Conservation (phyloP, 2,113 vertebrate genomes). For the Podilymbus podiceps region DNA sequence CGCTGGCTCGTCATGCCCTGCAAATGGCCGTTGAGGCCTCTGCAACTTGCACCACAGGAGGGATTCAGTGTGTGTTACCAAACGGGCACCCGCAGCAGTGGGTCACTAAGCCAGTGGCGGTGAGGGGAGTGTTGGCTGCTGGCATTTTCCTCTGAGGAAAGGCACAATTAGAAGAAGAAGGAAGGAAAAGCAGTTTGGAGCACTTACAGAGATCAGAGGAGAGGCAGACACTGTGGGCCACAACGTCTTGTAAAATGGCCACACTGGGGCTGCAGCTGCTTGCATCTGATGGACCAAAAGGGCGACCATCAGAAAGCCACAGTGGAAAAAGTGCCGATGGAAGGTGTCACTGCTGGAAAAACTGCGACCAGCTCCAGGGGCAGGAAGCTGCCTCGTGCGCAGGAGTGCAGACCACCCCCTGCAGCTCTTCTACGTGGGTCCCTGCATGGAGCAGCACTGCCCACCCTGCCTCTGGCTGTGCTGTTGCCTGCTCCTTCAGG, state of each 20-base stretch:
- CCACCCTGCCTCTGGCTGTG: neutral
- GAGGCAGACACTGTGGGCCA: neutral
- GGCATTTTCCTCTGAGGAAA: neutral
- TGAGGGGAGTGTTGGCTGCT: neutral
- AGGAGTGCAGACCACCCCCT: neutral
- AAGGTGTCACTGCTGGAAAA: neutral
- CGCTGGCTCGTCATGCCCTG: neutral
- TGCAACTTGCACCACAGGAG: neutral
- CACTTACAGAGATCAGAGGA: neutral
- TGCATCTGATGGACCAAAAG: neutral
- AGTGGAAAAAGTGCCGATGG: neutral
- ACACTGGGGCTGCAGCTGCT: neutral
- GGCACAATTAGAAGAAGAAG: neutral
- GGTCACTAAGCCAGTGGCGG: neutral
- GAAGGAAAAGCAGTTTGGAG: neutral
- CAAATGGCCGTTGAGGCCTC: neutral
- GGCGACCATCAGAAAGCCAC: neutral
- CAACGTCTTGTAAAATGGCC: neutral
- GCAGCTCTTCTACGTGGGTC: neutral
- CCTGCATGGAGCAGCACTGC: neutral
- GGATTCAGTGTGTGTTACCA: fast-evolving
- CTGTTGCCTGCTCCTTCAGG: neutral
- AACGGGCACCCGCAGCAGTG: fast-evolving
- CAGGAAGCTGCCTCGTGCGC: neutral
- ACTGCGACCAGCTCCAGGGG: neutral